phyloP scores from a whole-genome alignment of 2,888 invertebrate species.

The Camptogramma bilineatum region DNA sequence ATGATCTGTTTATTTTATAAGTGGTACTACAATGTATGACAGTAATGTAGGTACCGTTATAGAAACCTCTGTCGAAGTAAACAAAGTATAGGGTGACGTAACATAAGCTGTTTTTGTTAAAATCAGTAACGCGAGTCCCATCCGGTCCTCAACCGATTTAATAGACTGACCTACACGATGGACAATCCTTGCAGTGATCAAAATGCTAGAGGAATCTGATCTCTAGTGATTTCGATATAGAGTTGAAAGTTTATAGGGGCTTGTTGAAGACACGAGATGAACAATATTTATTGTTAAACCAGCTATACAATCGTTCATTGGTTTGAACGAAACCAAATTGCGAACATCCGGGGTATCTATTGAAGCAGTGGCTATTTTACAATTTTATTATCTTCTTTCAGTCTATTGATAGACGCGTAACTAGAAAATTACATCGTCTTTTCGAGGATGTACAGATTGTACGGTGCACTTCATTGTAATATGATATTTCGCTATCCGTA shows the following conservation, averaged over 20 bases:
- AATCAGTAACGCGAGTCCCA: slow-evolving; percentile 78
- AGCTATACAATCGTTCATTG: slow-evolving; percentile 78
- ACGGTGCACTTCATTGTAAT: slow-evolving; percentile 55
- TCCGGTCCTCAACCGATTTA: slow-evolving; percentile 78
- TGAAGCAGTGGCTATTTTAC: slow-evolving; percentile 65
- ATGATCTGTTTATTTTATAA: too few species aligned
- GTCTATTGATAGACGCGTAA: slow-evolving; percentile 62
- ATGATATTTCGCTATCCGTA: slow-evolving; percentile 54
- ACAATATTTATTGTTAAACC: slow-evolving; percentile 83
- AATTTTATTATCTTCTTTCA: slow-evolving; percentile 57
- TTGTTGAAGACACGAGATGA: slow-evolving; percentile 68
- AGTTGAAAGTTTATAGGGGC: slow-evolving; percentile 37
- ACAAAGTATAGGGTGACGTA: slow-evolving; percentile 70
- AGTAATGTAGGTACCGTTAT: slow-evolving; percentile 29
- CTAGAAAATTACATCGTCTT: slow-evolving; percentile 71
- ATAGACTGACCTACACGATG: slow-evolving; percentile 80
- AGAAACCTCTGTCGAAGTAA: slow-evolving; percentile 56
- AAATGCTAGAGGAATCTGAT: slow-evolving; percentile 45
- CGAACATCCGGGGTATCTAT: slow-evolving; percentile 83
- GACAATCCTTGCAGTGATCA: slow-evolving; percentile 60
- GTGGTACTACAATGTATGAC: slow-evolving; percentile 8
- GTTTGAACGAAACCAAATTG: slow-evolving; percentile 80
- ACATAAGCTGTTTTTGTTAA: slow-evolving; percentile 74
- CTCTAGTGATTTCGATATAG: slow-evolving; percentile 17
- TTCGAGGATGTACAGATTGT: slow-evolving; percentile 56